phyloP scores from a whole-genome alignment of 2,888 invertebrate species.

The Macrophya alboannulata region DNA sequence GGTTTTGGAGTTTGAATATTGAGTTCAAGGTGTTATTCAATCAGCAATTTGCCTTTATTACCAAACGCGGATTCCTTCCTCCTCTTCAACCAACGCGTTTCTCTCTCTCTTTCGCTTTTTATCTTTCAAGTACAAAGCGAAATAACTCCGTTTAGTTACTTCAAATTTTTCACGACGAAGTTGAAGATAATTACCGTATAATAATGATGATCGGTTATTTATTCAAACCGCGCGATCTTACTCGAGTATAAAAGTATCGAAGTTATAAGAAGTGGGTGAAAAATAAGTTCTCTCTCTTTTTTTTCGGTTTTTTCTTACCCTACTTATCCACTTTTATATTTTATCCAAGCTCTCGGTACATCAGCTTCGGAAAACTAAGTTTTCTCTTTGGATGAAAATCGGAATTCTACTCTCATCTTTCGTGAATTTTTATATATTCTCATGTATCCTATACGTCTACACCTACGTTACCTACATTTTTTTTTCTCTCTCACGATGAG shows the following conservation, averaged over 20 bases:
- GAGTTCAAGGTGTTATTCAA: conserved; percentile 40
- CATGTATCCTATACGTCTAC: not conserved
- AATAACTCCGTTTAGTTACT: not conserved
- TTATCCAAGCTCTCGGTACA: not conserved
- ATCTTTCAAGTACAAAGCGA: not conserved
- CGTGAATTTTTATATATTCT: not conserved
- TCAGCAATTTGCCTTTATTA: not conserved
- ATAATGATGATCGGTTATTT: not conserved
- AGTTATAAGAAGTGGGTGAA: not conserved
- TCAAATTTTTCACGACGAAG: not conserved
- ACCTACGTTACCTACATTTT: too few species aligned
- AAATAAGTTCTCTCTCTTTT: not conserved
- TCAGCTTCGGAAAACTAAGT: not conserved
- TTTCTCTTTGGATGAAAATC: not conserved
- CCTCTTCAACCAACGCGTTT: not conserved
- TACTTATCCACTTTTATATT: not conserved
- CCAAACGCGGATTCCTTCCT: not conserved
- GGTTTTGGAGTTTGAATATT: conserved; percentile 21
- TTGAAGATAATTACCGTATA: not conserved
- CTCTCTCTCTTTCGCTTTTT: not conserved
- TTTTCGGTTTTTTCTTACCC: not conserved
- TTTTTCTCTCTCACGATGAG: too few species aligned
- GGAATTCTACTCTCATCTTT: not conserved
- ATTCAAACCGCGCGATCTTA: not conserved
- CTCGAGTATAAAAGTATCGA: not conserved